Evolutionary conservation across 2,888 invertebrate genomes (phyloP), one percentile per base, ranked within the genome.

Genomic region (Eurytoma californica): DNA sequence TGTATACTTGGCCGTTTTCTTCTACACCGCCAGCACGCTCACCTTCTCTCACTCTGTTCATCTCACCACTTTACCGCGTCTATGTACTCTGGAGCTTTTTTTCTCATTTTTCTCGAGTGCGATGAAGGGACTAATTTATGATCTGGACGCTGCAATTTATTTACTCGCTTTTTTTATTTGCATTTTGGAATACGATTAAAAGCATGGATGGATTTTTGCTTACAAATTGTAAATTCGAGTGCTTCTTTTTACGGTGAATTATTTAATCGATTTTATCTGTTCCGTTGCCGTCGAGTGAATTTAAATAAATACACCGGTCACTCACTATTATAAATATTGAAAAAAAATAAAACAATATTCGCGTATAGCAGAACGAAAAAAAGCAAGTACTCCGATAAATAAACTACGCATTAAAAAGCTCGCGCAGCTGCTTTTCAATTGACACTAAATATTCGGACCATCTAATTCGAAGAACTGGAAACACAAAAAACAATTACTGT

Each of bases 31-130:
- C 39, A 7, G 39, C 69, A 1, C 16, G 63, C 24, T 49, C 60
- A 49, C 72, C 18, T 51, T 75, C 72, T 47, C 70, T 70, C 67
- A 63, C 49, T 72, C 61, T 61, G 49, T 72, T 72, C 82, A 73
- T 74, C 78, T 79, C 70, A 78, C 76, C 75, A 78, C 65, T 77
- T 80, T 72, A 69, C 13, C 68, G 51, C 30, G 30, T 65, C 9
- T 39, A 77, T 74, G 65, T 58, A 49, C 80, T 69, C 79, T 79
- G 60, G 55, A 69, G 63, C 79, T 75, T 72, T n/a, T n/a, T n/a
- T n/a, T n/a, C n/a, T 65, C 67, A 75, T 81, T 76, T 77, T 69
- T 79, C 80, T 82, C 75, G 55, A 72, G 74, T 77, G 70, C 77
- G 24, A 74, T 39, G 65, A 74, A 28, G 16, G 24, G 66, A 74